Evolutionary conservation across 2,888 invertebrate species (phyloP).

Genomic region (Phasia obesa): DNA sequence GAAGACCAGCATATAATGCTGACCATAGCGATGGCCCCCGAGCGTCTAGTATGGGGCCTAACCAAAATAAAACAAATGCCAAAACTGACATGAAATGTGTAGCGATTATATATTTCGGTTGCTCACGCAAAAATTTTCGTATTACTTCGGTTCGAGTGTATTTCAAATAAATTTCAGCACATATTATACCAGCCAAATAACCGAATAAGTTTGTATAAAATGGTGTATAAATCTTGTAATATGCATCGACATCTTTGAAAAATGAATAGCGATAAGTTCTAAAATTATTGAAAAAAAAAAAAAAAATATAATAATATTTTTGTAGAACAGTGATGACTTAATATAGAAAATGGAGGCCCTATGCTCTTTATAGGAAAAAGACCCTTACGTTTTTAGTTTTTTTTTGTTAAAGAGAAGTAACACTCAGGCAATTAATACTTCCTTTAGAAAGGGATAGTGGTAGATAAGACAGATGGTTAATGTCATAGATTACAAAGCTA

Average conservation of each 20-base stretch:
- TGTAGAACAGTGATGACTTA: too few species aligned
- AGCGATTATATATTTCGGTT: constrained; percentile 72
- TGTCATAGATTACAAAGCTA: too few species aligned
- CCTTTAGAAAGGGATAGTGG: too few species aligned
- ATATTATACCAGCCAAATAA: constrained; percentile 77
- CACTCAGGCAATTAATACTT: too few species aligned
- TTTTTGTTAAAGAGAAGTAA: too few species aligned
- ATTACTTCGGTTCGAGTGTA: constrained; percentile 42
- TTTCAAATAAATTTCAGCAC: constrained; percentile 76
- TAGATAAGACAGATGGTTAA: too few species aligned
- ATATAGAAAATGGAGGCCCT: too few species aligned
- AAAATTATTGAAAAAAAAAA: too few species aligned
- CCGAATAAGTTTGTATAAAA: constrained; percentile 80
- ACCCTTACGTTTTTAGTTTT: too few species aligned
- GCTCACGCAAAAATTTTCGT: constrained; percentile 63
- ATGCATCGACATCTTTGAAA: constrained; percentile 77
- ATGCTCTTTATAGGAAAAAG: too few species aligned
- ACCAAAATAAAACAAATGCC: constrained; percentile 73
- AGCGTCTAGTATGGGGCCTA: constrained; percentile 77
- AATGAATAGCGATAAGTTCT: constrained; percentile 79
- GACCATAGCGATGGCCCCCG: constrained; percentile 80
- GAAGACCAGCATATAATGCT: constrained; percentile 81
- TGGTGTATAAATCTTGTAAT: constrained; percentile 76
- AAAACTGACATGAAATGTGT: constrained; percentile 71
- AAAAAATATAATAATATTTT: too few species aligned